Base-by-base conservation (phyloP, 2,888 invertebrate genomes). In the Chrysotoxum bicinctum region DNA sequence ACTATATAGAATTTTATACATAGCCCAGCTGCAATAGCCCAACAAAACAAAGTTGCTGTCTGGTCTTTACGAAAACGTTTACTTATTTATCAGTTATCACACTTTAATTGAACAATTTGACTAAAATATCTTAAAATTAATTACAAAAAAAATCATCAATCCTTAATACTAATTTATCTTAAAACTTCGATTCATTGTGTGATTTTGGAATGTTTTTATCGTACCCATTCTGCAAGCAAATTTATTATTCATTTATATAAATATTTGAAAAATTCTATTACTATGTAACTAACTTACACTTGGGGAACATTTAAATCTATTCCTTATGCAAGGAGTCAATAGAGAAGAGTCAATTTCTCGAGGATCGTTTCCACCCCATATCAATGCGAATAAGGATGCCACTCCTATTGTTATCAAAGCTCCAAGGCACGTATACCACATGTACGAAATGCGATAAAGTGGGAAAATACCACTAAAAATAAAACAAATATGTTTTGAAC, bases 351-450 rank as follows among this genome's bases (percentile, higher is more conserved):
- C 93, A 26, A 95, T 90, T 87, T 93, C 93, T 60, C 92, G 91
- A 0, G 94, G 92, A 89, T 94, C 93, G 83, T 93, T 92, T 9
- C 93, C 93, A 54, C 91, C 92, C 83, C 90, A 91, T 23, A 91
- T 77, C 10, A 88, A 81, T 9, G 90, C 89, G 26, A 89, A 90
- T 1, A 91, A 26, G 2, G 89, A 37, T 10, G 92, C 89, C 10
- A 94, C 92, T n/a, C 91, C 88, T 77, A 94, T 93, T 19, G 95
- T 93, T 6, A 94, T 92, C 1, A 92, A 75, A 6, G 93, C 92
- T 12, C 95, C 95, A 19, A 94, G 90, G 4, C 95, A 90, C 0
- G 96, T 96, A 88, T 96, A 96, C 96, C 96, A 96, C 92, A 96
- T 94, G 90, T 96, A 96, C 0, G 96, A 96, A 10, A 96, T 93